Percentiles rank a stretch among this genome's conserved stretches.
Evolutionary conservation across 2,888 invertebrate species (phyloP).

Genomic region (Athalia cordata): DNA sequence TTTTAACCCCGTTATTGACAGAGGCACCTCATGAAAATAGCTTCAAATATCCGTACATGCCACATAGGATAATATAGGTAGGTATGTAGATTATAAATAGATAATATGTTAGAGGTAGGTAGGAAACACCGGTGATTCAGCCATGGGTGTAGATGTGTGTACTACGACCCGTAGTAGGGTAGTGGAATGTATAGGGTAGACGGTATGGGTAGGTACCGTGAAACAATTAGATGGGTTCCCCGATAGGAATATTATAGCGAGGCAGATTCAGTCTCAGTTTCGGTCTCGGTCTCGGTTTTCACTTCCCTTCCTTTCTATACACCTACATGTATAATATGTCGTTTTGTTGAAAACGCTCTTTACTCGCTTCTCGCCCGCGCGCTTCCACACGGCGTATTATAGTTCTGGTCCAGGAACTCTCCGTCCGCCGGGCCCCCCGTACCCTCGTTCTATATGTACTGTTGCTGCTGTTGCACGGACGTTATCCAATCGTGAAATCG

Average conservation of each 20-base stretch:
- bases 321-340: background rate
- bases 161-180: too few relatives aligned
- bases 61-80: too few relatives aligned
- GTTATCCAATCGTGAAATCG: too few relatives aligned
- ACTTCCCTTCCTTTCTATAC: background rate
- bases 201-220: constrained; percentile 46
- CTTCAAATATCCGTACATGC: background rate
- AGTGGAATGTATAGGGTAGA: too few relatives aligned
- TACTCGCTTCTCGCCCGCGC: constrained; percentile 48
- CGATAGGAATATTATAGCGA: constrained; percentile 55
- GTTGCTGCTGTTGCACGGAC: too few relatives aligned
- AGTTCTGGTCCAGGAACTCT: too few relatives aligned
- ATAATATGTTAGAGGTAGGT: too few relatives aligned
- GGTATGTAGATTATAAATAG: too few relatives aligned
- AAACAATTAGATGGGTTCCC: constrained; percentile 64
- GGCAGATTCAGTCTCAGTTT: constrained; percentile 41
- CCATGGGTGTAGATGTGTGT: too few relatives aligned
- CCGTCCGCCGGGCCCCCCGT: too few relatives aligned
- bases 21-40: background rate
- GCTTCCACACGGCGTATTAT: constrained; percentile 33
- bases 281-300: background rate
- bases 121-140: too few relatives aligned
- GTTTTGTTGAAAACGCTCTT: constrained; percentile 43
- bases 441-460: too few relatives aligned
- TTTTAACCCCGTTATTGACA: constrained; percentile 62